Evolutionary conservation across 2,797 vertebrate genomes (phyloP).

Genomic region (Propithecus deckenii): DNA sequence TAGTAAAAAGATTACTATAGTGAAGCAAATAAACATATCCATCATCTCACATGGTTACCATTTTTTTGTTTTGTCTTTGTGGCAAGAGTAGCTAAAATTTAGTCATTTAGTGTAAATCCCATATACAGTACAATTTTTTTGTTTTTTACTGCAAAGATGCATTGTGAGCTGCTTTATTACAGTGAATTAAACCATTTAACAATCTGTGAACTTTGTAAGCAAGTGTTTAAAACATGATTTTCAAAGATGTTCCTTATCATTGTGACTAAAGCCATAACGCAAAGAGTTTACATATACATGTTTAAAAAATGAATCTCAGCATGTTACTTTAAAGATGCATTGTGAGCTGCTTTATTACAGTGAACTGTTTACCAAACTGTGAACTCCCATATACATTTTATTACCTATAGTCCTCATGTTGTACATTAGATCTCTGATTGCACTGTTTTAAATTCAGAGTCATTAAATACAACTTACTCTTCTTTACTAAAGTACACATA

Average conservation of each 20-base stretch:
- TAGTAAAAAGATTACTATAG: background rate
- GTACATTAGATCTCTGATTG: background rate
- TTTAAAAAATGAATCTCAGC: background rate
- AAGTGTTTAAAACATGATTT: background rate
- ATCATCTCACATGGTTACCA: background rate
- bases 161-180: background rate
- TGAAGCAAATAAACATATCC: background rate
- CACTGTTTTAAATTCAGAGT: background rate
- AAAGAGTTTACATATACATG: background rate
- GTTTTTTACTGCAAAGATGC: background rate
- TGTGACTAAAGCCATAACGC: background rate
- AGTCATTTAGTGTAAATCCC: background rate
- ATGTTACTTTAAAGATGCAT: background rate
- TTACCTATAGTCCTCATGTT: background rate
- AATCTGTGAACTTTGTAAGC: background rate
- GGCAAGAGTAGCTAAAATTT: background rate
- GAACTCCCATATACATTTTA: background rate
- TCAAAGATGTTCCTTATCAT: background rate
- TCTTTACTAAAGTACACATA: background rate
- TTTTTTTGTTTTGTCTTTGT: background rate
- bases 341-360: background rate
- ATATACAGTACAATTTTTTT: background rate
- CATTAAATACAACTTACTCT: background rate
- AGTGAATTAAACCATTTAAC: background rate
- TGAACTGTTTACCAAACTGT: background rate